Base-by-base conservation (phyloP, 2,797 vertebrate genomes). In the Eulemur coronatus region DNA sequence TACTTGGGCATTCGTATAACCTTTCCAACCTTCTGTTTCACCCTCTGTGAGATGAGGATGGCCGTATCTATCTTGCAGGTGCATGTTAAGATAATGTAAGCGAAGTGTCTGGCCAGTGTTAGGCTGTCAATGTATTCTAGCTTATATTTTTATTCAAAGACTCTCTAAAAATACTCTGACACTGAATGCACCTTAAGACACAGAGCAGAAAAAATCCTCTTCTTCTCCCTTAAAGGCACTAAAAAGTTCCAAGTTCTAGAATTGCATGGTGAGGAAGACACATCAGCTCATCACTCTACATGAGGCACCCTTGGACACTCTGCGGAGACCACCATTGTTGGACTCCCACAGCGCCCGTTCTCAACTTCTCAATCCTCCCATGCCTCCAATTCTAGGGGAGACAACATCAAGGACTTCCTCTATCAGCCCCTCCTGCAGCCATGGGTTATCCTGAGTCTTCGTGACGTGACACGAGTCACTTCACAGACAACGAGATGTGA, bases 61-160 rank as follows among this genome's bases (percentile, higher is more conserved):
- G 30, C 3, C 48, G 2, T 50, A 26, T 55, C 28, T 38, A 9
- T 38, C 18, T 70, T 67, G 10, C 38, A 52, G 41, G 46, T 52
- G 8, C 7, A 20, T 75, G 50, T 35, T 67, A 52, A 55, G 38
- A 61, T 43, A 59, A 91, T n/a, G 4, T 15, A n/a, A 55, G 20
- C 0, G 12, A 26, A 17, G 35, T 78, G 28, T 3, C 17, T 65
- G 22, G 46, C 13, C 67, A 33, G 50, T 6, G 1, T 67, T 46
- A 73, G n/a, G 9, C 18, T 24, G 18, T 35, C 15, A 1, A 50
- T 35, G n/a, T 20, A 78, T 30, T 48, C 48, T 33, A 61, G 24
- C 41, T 73, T 30, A n/a, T 30, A 41, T 67, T 72, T 95, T 86
- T 41, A 81, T 59, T 61, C 46, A 46, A 88, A 82, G 33, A 33